Evolutionary conservation across 2,888 invertebrate species (phyloP).

Genomic region (Nephrocerus scutellatus): DNA sequence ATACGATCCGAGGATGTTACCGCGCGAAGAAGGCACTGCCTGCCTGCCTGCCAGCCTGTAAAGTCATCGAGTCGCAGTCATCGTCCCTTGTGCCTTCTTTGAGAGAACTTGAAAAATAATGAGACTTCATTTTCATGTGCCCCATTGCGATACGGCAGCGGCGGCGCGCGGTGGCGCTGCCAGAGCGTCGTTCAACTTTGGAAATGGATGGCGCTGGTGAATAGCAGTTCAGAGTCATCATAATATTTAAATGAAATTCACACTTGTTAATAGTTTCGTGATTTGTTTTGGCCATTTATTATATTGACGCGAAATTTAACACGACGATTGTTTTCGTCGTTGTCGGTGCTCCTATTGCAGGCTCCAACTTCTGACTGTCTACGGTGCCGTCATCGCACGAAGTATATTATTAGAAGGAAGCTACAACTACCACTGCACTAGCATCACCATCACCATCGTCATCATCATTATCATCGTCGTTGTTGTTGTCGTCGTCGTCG

Average conservation of each 20-base stretch:
- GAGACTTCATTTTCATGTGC: no score
- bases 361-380: slow-evolving; percentile 18
- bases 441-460: slow-evolving; percentile 22
- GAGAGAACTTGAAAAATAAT: no score
- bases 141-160: slow-evolving; percentile 21
- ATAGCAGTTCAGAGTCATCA: slow-evolving; percentile 20
- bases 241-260: slow-evolving; percentile 40
- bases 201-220: slow-evolving; percentile 18
- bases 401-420: no score
- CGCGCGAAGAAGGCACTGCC: slow-evolving; percentile 11
- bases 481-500: slow-evolving; percentile 24
- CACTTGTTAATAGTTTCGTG: slow-evolving; percentile 33
- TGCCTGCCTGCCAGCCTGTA: not conserved
- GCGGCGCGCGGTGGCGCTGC: slow-evolving; percentile 16
- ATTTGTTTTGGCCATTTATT: slow-evolving; percentile 30
- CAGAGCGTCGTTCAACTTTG: slow-evolving; percentile 18
- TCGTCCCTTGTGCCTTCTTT: slow-evolving; percentile 19
- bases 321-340: slow-evolving; percentile 23
- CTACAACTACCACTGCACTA: not conserved
- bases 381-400: not conserved
- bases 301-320: slow-evolving; percentile 29
- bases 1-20: slow-evolving; percentile 3
- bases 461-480: slow-evolving; percentile 32
- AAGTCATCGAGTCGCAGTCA: slow-evolving; percentile 18
- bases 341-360: slow-evolving; percentile 6